Evolutionary conservation across 2,113 vertebrate genomes (phyloP).

Genomic region (Calyptomena viridis): DNA sequence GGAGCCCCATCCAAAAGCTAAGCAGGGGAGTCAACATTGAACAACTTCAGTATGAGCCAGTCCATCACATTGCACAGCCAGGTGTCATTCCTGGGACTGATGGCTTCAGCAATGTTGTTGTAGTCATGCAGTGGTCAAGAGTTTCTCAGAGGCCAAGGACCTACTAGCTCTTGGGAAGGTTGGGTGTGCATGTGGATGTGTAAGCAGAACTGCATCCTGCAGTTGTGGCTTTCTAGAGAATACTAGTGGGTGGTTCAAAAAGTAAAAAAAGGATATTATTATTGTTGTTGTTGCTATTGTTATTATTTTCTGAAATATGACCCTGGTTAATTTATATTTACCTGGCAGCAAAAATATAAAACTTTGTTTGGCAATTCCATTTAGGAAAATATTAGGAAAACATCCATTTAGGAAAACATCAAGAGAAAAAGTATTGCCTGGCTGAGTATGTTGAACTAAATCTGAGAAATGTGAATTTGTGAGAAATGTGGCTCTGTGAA

Average conservation of each 20-base stretch:
- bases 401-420: too few relatives aligned
- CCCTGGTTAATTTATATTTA: slow-evolving; percentile 13
- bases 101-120: not conserved
- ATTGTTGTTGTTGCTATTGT: not conserved
- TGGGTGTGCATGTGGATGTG: accelerated
- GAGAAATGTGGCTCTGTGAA: slow-evolving; percentile 41
- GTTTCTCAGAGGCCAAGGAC: not conserved
- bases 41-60: not conserved
- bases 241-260: not conserved
- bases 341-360: slow-evolving; percentile 23
- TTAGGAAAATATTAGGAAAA: slow-evolving; percentile 40
- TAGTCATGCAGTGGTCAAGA: not conserved
- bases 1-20: not conserved
- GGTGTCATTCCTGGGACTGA: not conserved
- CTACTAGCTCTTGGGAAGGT: not conserved
- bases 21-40: not conserved
- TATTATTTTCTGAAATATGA: slow-evolving; percentile 1
- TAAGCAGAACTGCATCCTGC: not conserved
- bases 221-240: not conserved
- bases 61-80: accelerated
- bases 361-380: slow-evolving; percentile 55
- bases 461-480: slow-evolving; percentile 38
- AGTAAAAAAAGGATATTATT: slow-evolving; percentile 5
- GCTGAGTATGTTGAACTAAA: not conserved
- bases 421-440: not conserved